Conservation (phyloP, 2,888 invertebrate genomes). For the Palloptera scutellata region DNA sequence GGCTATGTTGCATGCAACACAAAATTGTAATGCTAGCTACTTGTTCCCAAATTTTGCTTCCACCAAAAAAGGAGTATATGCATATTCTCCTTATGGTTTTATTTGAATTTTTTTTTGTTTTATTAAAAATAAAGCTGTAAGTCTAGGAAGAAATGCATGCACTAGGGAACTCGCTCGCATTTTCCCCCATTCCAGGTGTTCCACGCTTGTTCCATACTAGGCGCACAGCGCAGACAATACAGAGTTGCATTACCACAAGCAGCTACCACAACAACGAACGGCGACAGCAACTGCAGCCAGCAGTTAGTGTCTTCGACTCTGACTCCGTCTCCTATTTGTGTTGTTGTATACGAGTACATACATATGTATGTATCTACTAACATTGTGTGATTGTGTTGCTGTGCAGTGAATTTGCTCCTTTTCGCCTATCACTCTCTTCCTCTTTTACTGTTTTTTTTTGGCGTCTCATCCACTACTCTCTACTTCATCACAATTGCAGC, state of each 20-base stretch:
- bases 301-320: no score
- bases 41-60: background rate
- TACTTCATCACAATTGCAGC: no score
- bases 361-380: background rate
- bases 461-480: no score
- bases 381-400: constrained; percentile 2
- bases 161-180: background rate
- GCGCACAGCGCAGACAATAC: constrained; percentile 45
- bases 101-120: background rate
- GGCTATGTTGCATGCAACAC: background rate
- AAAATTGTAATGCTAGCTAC: background rate
- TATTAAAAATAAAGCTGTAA: background rate
- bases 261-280: constrained; percentile 1
- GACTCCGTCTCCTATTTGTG: no score
- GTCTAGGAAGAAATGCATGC: background rate
- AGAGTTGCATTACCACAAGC: background rate
- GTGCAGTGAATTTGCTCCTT: background rate
- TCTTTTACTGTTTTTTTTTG: background rate
- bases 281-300: background rate
- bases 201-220: constrained; percentile 48
- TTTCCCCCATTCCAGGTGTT: constrained; percentile 60
- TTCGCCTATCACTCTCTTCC: no score
- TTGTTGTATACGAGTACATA: background rate
- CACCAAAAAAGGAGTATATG: background rate
- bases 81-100: no score